Percentiles rank a stretch among this genome's conserved stretches.
These are phyloP conservation scores for Zosterops japonicus DNA, from an alignment of 2,113 vertebrate species.

Conservation along the genomic window DNA sequence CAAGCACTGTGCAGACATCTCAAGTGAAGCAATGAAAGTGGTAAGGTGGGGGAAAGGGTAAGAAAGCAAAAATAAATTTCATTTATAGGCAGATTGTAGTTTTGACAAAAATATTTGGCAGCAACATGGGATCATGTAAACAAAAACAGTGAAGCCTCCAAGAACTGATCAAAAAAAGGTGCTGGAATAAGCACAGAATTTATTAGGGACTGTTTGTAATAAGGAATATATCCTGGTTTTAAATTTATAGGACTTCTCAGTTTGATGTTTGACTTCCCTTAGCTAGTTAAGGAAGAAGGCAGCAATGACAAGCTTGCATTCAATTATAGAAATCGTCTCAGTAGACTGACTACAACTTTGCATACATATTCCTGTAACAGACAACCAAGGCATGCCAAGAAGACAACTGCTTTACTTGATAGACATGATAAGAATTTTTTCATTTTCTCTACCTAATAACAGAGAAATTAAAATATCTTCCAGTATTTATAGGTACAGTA, in stretches of 20 bases:
- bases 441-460: constrained; percentile 39
- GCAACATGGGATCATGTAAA: background rate
- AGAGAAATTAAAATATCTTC: constrained; percentile 42
- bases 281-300: background rate
- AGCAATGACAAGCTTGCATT: constrained; percentile 16
- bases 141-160: background rate
- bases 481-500: background rate
- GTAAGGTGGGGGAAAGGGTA: background rate
- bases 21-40: background rate
- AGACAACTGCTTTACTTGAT: constrained; percentile 40
- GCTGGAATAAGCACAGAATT: background rate
- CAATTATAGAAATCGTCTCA: constrained; percentile 13
- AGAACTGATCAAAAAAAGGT: background rate
- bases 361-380: constrained; percentile 42
- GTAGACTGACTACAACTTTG: constrained; percentile 21
- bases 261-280: background rate
- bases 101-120: background rate
- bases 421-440: constrained; percentile 55
- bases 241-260: background rate
- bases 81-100: background rate
- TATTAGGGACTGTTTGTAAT: background rate
- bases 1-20: background rate
- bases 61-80: background rate
- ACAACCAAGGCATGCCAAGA: constrained; percentile 43
- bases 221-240: background rate